These are phyloP conservation scores for Sterrhoptilus dennistouni DNA, from an alignment of 2,113 vertebrate species.

Conservation along the genomic window DNA sequence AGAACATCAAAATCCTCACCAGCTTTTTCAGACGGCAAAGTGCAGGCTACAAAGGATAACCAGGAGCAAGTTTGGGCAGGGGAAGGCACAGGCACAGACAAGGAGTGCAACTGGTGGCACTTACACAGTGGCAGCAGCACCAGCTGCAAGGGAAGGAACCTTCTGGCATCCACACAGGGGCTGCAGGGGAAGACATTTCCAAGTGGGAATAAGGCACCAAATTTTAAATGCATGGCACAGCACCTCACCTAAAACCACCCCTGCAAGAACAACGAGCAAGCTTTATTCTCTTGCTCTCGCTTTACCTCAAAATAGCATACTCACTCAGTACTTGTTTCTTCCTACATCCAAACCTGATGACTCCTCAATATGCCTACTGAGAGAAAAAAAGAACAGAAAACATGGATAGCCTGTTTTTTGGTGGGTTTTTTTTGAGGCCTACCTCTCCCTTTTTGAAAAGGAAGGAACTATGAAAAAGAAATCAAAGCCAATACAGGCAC, in stretches of 20 bases:
- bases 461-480: background rate
- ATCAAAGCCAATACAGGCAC: background rate
- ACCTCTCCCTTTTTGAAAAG: background rate
- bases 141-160: background rate
- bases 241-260: background rate
- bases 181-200: background rate
- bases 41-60: background rate
- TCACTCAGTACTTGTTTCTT: constrained; percentile 12
- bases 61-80: background rate
- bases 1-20: background rate
- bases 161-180: background rate
- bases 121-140: background rate
- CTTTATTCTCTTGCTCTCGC: background rate
- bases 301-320: background rate
- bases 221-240: background rate
- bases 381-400: constrained; percentile 31
- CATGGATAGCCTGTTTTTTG: background rate
- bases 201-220: background rate
- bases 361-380: background rate
- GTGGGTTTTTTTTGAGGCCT: background rate
- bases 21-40: background rate
- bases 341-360: constrained; percentile 4
- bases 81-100: background rate
- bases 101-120: background rate
- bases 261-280: background rate